Percentiles rank a stretch among this genome's conserved stretches.
Evolutionary conservation across 2,888 invertebrate genomes (phyloP).

Genomic region (Pandemis corylana): DNA sequence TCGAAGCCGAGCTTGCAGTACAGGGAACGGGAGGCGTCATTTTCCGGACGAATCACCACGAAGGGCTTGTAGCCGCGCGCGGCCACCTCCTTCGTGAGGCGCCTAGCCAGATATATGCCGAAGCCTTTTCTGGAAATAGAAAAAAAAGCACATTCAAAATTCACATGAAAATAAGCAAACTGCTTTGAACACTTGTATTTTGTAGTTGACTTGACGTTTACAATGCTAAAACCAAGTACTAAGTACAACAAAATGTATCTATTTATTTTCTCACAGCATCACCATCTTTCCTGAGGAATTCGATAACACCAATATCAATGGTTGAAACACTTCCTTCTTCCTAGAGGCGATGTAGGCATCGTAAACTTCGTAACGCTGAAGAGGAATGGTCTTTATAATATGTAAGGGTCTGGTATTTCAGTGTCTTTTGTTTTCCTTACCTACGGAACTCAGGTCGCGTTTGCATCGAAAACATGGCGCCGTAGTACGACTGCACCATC

Average conservation of each 20-base stretch:
- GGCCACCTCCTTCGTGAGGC: constrained; percentile 87
- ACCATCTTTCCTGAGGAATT: no score
- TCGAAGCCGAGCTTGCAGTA: constrained; percentile 93
- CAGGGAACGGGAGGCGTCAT: constrained; percentile 93
- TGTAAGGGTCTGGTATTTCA: no score
- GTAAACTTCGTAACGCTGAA: background rate
- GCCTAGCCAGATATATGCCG: constrained; percentile 89
- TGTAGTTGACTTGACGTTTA: no score
- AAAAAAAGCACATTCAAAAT: no score
- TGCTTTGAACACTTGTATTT: no score
- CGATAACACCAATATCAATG: no score
- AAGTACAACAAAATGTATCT: no score
- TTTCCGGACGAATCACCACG: constrained; percentile 93
- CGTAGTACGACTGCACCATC: constrained; percentile 97
- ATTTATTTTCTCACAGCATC: no score
- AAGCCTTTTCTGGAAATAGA: constrained; percentile 84
- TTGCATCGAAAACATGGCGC: constrained; percentile 97
- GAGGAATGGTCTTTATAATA: background rate
- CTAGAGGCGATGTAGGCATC: background rate
- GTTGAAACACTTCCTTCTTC: no score
- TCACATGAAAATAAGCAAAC: no score
- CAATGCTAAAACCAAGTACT: no score
- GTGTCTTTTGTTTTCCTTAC: constrained; percentile 13
- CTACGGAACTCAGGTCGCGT: constrained; percentile 90
- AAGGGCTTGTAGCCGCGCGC: constrained; percentile 92